Conservation (phyloP, 2,888 invertebrate genomes). For the Piscicola geometra region DNA sequence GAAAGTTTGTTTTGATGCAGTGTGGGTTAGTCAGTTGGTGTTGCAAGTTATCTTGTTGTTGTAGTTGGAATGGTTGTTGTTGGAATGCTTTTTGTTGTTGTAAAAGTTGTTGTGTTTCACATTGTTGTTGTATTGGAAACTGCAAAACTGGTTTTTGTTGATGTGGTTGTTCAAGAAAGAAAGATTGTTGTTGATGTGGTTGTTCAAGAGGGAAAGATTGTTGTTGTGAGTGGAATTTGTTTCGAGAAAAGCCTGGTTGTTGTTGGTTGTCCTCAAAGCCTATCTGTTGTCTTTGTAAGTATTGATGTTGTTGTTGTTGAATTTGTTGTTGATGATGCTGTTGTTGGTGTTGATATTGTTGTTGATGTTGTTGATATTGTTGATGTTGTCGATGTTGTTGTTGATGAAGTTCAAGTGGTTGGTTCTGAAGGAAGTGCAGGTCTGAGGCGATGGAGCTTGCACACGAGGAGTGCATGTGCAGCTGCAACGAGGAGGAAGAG, state of each 20-base stretch:
- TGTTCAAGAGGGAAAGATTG: background rate
- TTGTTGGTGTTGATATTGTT: background rate
- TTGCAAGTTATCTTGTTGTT: background rate
- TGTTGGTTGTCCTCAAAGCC: background rate
- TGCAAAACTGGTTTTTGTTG: background rate
- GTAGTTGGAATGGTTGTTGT: background rate
- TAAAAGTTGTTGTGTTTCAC: background rate
- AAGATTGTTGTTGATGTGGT: background rate
- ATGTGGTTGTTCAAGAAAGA: background rate
- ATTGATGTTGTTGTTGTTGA: constrained; percentile 1
- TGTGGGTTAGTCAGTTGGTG: too few relatives aligned
- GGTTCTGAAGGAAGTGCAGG: background rate
- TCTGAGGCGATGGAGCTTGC: background rate
- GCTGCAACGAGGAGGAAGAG: background rate
- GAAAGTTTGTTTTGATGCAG: background rate
- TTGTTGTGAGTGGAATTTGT: background rate
- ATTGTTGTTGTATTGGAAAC: background rate
- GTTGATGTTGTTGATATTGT: background rate
- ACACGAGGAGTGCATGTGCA: background rate
- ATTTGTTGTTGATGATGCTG: background rate
- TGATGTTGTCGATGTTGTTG: background rate
- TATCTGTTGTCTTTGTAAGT: background rate
- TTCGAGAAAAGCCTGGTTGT: background rate
- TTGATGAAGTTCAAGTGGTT: background rate
- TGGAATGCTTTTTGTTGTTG: background rate